phyloP scores from a whole-genome alignment of 2,888 invertebrate species.

The Diarsia rubi region DNA sequence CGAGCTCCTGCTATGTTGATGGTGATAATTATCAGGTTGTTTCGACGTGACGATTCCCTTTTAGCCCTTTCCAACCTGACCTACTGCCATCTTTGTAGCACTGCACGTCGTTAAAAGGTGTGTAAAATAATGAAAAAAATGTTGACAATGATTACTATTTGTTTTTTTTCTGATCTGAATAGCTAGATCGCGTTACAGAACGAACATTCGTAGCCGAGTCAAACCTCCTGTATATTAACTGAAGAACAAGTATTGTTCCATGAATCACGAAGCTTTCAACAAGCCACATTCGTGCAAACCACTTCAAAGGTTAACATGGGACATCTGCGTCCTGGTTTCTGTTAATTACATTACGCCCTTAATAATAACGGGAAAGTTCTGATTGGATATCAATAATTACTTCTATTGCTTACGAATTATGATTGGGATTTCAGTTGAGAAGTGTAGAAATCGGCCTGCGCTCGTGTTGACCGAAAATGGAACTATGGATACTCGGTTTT shows the following conservation, averaged over 20 bases:
- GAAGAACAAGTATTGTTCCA: conserved; percentile 38
- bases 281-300: conserved; percentile 63
- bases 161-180: neutral
- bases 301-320: conserved; percentile 81
- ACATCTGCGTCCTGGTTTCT: conserved; percentile 72
- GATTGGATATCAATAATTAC: conserved; percentile 65
- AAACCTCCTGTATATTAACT: conserved; percentile 52
- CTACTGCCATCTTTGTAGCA: neutral
- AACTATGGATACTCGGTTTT: conserved; percentile 72
- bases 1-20: neutral
- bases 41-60: neutral
- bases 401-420: conserved; percentile 74
- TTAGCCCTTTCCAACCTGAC: neutral
- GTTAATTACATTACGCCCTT: conserved; percentile 67
- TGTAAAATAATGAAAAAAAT: neutral
- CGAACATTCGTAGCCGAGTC: neutral
- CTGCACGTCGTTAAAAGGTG: neutral
- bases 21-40: neutral
- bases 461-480: conserved; percentile 76
- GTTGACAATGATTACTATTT: neutral
- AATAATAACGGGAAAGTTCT: conserved; percentile 65
- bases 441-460: conserved; percentile 63
- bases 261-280: conserved; percentile 57
- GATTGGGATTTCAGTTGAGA: conserved; percentile 72
- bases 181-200: neutral